These are phyloP conservation scores for Berghia stephanieae DNA, from an alignment of 1,140 invertebrate species.

Conservation along the genomic window DNA sequence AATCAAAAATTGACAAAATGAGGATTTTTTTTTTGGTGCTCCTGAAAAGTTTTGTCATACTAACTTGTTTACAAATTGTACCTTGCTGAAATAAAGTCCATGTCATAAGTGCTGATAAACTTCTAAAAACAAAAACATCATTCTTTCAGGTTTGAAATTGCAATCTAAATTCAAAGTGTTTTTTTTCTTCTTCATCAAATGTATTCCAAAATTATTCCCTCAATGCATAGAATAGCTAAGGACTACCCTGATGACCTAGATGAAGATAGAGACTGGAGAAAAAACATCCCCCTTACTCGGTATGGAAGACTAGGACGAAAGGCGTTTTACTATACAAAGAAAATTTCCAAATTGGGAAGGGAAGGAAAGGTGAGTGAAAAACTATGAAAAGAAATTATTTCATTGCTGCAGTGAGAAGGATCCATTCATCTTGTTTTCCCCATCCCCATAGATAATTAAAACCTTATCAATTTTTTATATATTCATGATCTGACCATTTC, in stretches of 20 bases:
- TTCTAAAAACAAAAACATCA: not conserved
- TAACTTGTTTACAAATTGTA: too few relatives aligned
- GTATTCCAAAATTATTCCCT: not conserved
- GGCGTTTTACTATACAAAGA: constrained; percentile 17
- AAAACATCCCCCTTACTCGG: constrained; percentile 28
- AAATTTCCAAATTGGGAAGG: constrained; percentile 17
- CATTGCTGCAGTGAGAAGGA: too few relatives aligned
- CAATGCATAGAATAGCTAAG: constrained; percentile 16
- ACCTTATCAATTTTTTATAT: not conserved
- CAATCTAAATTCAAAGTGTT: not conserved
- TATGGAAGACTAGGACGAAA: constrained; percentile 18
- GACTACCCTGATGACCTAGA: constrained; percentile 10
- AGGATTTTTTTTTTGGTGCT: too few relatives aligned
- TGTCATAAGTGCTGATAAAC: too few relatives aligned
- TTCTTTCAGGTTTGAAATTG: not conserved
- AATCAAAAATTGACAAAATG: too few relatives aligned
- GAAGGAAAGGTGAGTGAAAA: constrained; percentile 31
- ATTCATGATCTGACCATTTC: not conserved
- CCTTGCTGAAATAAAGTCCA: too few relatives aligned
- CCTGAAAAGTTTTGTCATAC: too few relatives aligned
- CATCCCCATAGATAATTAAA: not conserved
- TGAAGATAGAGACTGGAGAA: constrained; percentile 21
- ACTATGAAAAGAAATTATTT: not conserved
- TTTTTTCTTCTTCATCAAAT: not conserved
- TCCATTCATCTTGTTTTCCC: too few relatives aligned